phyloP scores from a whole-genome alignment of 2,888 invertebrate species.

The Sphinx pinastri region DNA sequence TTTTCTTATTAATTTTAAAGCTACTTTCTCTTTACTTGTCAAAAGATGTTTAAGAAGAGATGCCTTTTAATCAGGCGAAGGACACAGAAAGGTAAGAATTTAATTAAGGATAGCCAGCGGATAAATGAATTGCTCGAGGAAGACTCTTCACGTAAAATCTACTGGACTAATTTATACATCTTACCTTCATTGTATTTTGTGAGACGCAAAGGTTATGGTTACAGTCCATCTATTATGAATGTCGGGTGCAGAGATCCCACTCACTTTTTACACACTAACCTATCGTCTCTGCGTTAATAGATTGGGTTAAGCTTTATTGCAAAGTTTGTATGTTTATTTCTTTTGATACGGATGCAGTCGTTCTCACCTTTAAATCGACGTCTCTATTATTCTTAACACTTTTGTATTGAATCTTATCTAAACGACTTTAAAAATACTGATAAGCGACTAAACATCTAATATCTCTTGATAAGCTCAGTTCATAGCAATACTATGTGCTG shows the following conservation, averaged over 20 bases:
- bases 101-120: conserved; percentile 12
- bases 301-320: conserved; percentile 16
- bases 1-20: conserved; percentile 15
- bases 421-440: too few species aligned
- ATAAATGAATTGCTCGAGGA: conserved; percentile 11
- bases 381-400: neutral
- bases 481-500: too few species aligned
- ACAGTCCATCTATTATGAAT: neutral
- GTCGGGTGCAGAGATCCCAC: too few species aligned
- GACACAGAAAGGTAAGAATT: conserved; percentile 23
- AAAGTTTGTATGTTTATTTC: neutral
- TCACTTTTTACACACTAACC: conserved; percentile 1
- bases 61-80: conserved; percentile 17
- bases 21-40: conserved; percentile 7
- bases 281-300: neutral
- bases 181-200: neutral
- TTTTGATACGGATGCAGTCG: neutral
- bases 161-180: conserved; percentile 16
- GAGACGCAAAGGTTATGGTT: neutral
- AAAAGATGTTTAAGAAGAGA: conserved; percentile 13
- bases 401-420: too few species aligned
- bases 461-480: too few species aligned
- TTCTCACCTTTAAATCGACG: neutral
- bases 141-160: neutral
- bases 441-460: too few species aligned